A percentile compares a stretch with the other conserved stretches of the same genome.
Conservation (phyloP, 2,888 invertebrate species). For the Pollenia griseotomentosa region DNA sequence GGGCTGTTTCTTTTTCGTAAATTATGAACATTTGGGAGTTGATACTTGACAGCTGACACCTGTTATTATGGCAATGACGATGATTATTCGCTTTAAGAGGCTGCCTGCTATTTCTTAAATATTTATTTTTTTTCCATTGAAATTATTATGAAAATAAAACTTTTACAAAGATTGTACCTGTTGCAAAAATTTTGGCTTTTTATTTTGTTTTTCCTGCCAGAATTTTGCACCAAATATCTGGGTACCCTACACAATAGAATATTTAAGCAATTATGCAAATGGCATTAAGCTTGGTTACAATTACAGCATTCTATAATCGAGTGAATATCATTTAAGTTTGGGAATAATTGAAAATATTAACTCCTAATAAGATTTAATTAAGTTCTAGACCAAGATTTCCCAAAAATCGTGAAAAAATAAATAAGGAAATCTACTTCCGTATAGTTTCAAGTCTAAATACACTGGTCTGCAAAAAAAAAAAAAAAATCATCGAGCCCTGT, state of each 20-base stretch:
- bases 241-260: not conserved
- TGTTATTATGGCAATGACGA: constrained; percentile 72
- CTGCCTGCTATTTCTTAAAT: constrained; percentile 7
- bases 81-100: constrained; percentile 23
- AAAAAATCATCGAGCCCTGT: no score
- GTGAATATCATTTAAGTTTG: no score
- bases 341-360: no score
- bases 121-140: not conserved
- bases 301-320: no score
- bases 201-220: not conserved
- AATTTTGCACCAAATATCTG: not conserved
- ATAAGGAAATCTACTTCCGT: no score
- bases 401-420: no score
- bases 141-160: not conserved
- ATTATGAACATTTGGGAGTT: constrained; percentile 72
- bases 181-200: constrained; percentile 38
- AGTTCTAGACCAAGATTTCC: no score
- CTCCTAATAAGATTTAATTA: no score
- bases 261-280: not conserved
- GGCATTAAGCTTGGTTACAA: no score
- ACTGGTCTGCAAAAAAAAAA: no score
- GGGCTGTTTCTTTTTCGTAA: constrained; percentile 32
- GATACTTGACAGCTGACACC: constrained; percentile 75
- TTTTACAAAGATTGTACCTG: constrained; percentile 31
- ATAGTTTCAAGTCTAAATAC: no score